Conservation (phyloP, 2,113 vertebrate genomes). For the Antechinus stuartii region DNA sequence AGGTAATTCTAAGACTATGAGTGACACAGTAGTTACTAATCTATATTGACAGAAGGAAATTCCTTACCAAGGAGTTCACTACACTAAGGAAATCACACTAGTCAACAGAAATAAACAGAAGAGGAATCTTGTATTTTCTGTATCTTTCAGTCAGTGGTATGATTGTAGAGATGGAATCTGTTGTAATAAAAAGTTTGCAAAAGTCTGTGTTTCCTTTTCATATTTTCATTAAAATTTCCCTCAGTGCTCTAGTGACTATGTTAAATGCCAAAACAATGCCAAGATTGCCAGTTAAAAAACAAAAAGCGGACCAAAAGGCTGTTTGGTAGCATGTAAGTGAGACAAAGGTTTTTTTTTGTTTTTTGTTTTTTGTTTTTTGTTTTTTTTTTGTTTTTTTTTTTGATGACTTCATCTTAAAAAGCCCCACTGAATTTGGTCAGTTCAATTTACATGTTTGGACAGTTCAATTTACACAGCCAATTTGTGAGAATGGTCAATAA, state of each 20-base stretch:
- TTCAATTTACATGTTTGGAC: slow-evolving; percentile 6
- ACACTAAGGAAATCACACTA: not conserved
- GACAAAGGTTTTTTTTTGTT: not conserved
- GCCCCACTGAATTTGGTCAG: slow-evolving; percentile 8
- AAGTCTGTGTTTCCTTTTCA: not conserved
- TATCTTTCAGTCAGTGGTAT: not conserved
- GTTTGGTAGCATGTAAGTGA: not conserved
- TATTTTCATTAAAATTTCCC: not conserved
- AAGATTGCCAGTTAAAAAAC: not conserved
- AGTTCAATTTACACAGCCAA: slow-evolving; percentile 10
- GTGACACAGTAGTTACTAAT: not conserved
- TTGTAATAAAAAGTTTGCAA: not conserved
- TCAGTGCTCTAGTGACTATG: not conserved
- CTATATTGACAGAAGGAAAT: not conserved
- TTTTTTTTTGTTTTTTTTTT: not conserved
- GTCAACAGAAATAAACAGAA: not conserved
- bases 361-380: no score
- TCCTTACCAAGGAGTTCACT: not conserved
- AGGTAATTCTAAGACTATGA: not conserved
- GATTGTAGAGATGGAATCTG: not conserved
- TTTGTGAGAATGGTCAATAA: not conserved
- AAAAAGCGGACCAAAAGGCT: not conserved
- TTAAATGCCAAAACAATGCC: not conserved
- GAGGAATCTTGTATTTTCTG: not conserved
- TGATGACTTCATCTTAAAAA: slow-evolving; percentile 27